Evolutionary conservation across 1,140 invertebrate species (phyloP).

Genomic region (Drosophila orena): DNA sequence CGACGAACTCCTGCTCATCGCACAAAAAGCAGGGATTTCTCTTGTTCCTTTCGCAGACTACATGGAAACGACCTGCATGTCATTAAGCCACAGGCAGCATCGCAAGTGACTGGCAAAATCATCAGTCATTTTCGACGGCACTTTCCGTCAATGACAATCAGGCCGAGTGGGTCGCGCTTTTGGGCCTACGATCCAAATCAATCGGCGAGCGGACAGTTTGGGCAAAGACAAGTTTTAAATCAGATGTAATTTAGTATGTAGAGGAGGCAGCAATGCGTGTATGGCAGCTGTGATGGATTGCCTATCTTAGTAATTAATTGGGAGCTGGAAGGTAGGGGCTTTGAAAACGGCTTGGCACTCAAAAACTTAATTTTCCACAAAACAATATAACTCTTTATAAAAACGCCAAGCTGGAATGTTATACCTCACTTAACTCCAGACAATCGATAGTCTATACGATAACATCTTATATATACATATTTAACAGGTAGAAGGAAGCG

Average conservation of each 20-base stretch:
- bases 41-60: slow-evolving; percentile 38
- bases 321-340: not conserved
- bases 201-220: slow-evolving; percentile 3
- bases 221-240: slow-evolving; percentile 25
- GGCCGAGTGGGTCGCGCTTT: slow-evolving; percentile 22
- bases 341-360: no score
- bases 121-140: slow-evolving; percentile 66
- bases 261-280: slow-evolving; percentile 11
- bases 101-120: slow-evolving; percentile 25
- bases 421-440: no score
- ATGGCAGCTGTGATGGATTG: slow-evolving; percentile 21
- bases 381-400: not conserved
- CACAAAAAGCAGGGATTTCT: slow-evolving; percentile 29
- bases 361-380: not conserved
- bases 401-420: no score
- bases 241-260: slow-evolving; percentile 18
- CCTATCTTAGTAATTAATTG: slow-evolving; percentile 6
- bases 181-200: slow-evolving; percentile 37
- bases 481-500: no score
- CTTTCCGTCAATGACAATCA: slow-evolving; percentile 42
- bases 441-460: no score
- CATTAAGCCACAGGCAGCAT: slow-evolving; percentile 49
- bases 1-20: slow-evolving; percentile 1
- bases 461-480: no score
- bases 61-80: slow-evolving; percentile 61